Evolutionary conservation across 2,113 vertebrate genomes (phyloP).

Genomic region (Ceuthmochares aereus): DNA sequence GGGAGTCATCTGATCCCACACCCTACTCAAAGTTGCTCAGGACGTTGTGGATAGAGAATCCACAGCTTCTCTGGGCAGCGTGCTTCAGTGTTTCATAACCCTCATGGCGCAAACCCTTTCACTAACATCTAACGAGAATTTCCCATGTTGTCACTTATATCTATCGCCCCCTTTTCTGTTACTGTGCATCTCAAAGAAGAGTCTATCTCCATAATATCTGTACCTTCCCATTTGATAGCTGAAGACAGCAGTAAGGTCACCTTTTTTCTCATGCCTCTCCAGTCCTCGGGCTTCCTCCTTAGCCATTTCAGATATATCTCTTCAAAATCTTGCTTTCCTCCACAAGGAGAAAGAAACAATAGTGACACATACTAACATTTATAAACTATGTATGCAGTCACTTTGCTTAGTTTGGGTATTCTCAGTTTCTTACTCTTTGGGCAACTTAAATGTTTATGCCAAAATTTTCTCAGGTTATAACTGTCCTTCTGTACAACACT

Average conservation of each 20-base stretch:
- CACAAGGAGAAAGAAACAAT: neutral
- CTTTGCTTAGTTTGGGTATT: neutral
- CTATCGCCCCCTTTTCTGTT: neutral
- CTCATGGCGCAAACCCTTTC: neutral
- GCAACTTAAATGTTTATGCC: neutral
- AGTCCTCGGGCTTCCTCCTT: neutral
- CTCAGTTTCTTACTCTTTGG: neutral
- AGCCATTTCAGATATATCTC: neutral
- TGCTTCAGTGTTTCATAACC: neutral
- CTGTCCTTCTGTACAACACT: neutral
- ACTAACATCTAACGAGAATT: neutral
- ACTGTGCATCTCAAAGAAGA: neutral
- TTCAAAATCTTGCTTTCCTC: neutral
- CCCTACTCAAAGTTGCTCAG: neutral
- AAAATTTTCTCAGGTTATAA: neutral
- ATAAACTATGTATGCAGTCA: accelerated
- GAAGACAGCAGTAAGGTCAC: neutral
- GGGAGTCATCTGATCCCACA: neutral
- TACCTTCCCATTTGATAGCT: neutral
- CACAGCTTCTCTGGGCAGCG: neutral
- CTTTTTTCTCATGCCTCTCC: neutral
- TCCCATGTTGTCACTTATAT: neutral
- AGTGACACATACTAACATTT: neutral
- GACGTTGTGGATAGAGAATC: neutral
- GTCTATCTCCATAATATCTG: neutral